Evolutionary conservation across 2,113 vertebrate species (phyloP), one percentile per base, ranked within the genome.

Genomic region (Erythrocercus mccallii): DNA sequence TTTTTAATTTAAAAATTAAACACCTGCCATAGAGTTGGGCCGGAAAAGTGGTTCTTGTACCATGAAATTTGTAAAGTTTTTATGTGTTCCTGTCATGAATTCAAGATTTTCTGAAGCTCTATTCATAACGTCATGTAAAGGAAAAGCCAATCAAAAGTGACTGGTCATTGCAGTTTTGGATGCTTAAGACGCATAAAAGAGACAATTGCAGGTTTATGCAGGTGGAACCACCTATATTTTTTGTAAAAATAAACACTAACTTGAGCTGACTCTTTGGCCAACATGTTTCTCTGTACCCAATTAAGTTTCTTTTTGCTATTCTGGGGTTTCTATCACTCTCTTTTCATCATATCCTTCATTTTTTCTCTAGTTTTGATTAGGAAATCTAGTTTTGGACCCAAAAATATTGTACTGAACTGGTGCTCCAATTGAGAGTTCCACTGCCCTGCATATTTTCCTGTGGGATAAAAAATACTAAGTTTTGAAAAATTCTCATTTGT

Each of bases 1-100:
- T 90, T 79, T 70, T 48, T 37, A 66, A 54, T 89, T 91, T 58
- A 88, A 85, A 86, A 81, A 89, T 80, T 53, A 93, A 92, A 84
- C 30, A 83, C 70, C 33, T 91, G 69, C 31, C 6, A 1, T 16
- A 37, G 30, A n/a, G 10, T n/a, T 76, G 48, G 14, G 22, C 60
- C 81, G 65, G 47, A 94, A 86, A 86, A 18, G 28, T 9, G 33
- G 15, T 48, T 81, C 20, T 53, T 79, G 27, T 56, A 38, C 38
- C 42, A 35, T 13, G 11, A 79, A 93, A 73, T 48, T 37, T 35
- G 37, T 42, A n/a, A 85, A 66, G 12, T 58, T 74, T 86, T 88
- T 20, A 33, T 42, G 70, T 30, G 21, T 40, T 88, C 31, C 24
- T 27, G 27, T 45, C 64, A 68, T 30, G 22, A 81, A 71, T 69